phyloP scores from a whole-genome alignment of 2,888 invertebrate genomes.

The Heteromyza rotundicornis region DNA sequence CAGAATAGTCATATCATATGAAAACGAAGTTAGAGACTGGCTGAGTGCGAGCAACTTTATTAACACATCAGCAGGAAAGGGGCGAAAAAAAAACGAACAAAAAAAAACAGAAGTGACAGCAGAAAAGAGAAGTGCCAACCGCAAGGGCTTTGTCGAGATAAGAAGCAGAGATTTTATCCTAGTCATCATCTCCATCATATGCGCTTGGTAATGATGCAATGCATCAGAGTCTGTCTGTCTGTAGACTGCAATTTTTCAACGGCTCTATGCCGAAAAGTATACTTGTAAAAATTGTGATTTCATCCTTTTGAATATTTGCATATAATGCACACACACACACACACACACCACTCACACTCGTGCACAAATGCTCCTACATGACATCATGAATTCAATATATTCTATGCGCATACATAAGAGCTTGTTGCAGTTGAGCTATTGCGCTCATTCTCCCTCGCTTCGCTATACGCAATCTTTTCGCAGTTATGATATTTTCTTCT shows the following conservation, averaged over 20 bases:
- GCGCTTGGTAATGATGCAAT: constrained; percentile 1
- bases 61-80: not conserved
- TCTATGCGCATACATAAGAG: not conserved
- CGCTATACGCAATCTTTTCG: constrained; percentile 1
- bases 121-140: not conserved
- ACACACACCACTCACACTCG: no score
- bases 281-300: constrained; percentile 7
- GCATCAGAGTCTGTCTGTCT: not conserved
- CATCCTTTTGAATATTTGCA: not conserved
- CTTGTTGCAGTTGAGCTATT: no score
- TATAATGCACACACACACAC: not conserved
- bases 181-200: not conserved
- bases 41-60: constrained; percentile 6
- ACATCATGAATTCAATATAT: no score
- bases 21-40: not conserved
- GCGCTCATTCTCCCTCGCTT: no score
- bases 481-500: constrained; percentile 6
- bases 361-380: not conserved
- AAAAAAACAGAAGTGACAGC: no score
- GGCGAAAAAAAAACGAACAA: no score
- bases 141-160: not conserved
- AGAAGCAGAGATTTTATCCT: constrained; percentile 6
- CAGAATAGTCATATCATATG: not conserved
- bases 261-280: constrained; percentile 1
- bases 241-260: no score